Percentiles rank a stretch among this genome's conserved stretches.
These are phyloP conservation scores for Auanema sp. DNA, from an alignment of 2,888 invertebrate genomes.

Conservation along the genomic window DNA sequence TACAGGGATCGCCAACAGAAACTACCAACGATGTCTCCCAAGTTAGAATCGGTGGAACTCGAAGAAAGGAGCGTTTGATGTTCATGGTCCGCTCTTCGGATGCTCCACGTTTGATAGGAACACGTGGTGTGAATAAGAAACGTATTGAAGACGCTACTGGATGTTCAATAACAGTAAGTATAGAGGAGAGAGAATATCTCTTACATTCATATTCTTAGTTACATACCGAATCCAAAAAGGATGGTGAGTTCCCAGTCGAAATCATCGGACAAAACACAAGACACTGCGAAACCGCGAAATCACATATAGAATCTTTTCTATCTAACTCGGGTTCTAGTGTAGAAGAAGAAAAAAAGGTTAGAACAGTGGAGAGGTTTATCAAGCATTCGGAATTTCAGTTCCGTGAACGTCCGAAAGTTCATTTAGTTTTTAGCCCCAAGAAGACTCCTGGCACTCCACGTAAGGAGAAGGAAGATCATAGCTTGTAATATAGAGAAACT, in stretches of 20 bases:
- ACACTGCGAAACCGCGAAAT: slow-evolving; percentile 22
- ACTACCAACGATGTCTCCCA: too few species aligned
- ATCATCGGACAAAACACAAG: slow-evolving; percentile 16
- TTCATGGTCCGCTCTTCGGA: slow-evolving; percentile 28
- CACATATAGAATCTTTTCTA: slow-evolving; percentile 23
- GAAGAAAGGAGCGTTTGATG: slow-evolving; percentile 12
- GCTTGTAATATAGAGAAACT: too few species aligned
- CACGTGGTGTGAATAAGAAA: slow-evolving; percentile 34
- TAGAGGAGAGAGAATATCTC: background rate
- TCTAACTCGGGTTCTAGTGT: slow-evolving; percentile 13
- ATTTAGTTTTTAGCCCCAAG: slow-evolving; percentile 17
- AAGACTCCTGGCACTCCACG: background rate
- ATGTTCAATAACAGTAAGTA: slow-evolving; percentile 25
- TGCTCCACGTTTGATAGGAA: slow-evolving; percentile 37
- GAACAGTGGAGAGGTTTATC: background rate
- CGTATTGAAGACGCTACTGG: slow-evolving; percentile 29
- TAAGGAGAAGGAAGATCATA: background rate
- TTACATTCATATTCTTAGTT: slow-evolving; percentile 13
- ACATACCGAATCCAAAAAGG: slow-evolving; percentile 31
- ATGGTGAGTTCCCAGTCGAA: slow-evolving; percentile 34
- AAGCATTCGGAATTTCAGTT: background rate
- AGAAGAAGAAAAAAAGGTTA: slow-evolving; percentile 19
- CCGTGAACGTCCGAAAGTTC: slow-evolving; percentile 17
- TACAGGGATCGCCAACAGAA: too few species aligned
- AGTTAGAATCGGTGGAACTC: background rate